These are phyloP conservation scores for Dasysyrphus albostriatus DNA, from an alignment of 2,888 invertebrate genomes.

Conservation along the genomic window DNA sequence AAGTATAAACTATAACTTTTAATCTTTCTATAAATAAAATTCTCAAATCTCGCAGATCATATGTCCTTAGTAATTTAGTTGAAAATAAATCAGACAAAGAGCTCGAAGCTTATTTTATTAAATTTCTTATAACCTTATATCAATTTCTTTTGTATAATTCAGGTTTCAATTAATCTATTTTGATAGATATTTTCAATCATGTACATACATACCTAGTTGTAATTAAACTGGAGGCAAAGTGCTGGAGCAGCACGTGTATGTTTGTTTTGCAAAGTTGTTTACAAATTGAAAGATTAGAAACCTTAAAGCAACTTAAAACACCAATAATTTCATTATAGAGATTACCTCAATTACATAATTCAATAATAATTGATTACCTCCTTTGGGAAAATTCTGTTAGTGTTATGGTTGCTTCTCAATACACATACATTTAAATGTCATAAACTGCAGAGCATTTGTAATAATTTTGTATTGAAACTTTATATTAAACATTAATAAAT, in stretches of 20 bases:
- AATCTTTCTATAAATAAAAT: not conserved
- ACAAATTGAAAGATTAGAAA: constrained; percentile 30
- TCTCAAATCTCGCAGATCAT: constrained; percentile 15
- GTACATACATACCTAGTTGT: not conserved
- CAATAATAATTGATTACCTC: not conserved
- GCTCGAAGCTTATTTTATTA: constrained; percentile 38
- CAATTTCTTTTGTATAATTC: constrained; percentile 14
- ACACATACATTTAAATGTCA: no score
- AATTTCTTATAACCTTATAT: constrained; percentile 19
- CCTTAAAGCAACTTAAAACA: not conserved
- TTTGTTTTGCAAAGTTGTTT: constrained; percentile 17
- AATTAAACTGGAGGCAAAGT: constrained; percentile 7
- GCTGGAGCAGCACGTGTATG: not conserved
- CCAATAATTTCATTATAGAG: constrained; percentile 3
- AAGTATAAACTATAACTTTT: no score
- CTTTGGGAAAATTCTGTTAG: not conserved
- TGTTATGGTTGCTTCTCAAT: no score
- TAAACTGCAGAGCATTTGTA: no score
- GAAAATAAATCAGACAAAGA: constrained; percentile 55
- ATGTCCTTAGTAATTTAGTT: constrained; percentile 48
- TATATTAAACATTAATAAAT: no score
- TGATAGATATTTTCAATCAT: not conserved
- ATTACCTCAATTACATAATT: not conserved
- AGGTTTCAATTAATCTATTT: constrained; percentile 43
- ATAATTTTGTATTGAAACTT: no score